phyloP scores from a whole-genome alignment of 2,888 invertebrate species.

The Tipula lateralis region DNA sequence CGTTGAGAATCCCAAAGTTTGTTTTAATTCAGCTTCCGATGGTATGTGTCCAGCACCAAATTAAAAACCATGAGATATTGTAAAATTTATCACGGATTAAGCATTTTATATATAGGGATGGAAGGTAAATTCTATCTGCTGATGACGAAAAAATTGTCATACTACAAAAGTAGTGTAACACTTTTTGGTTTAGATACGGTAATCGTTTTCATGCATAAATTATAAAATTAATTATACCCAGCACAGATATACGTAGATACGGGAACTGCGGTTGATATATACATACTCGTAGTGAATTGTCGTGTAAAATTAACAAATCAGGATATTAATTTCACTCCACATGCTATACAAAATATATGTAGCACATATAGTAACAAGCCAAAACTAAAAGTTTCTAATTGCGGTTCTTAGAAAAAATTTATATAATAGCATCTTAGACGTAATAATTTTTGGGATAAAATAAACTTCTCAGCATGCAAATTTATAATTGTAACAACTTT shows the following conservation, averaged over 20 bases:
- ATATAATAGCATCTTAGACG: not conserved
- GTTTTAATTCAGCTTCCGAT: not conserved
- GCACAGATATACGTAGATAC: not conserved
- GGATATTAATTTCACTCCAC: not conserved
- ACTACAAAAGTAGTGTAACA: not conserved
- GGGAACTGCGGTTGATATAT: not conserved
- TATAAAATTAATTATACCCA: not conserved
- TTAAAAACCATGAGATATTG: no score
- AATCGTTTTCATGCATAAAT: not conserved
- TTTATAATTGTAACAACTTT: not conserved
- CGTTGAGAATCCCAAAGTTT: not conserved
- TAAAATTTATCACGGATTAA: not conserved
- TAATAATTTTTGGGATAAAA: not conserved
- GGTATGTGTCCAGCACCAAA: not conserved
- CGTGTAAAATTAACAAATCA: not conserved
- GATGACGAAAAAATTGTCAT: no score
- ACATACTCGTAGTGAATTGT: not conserved
- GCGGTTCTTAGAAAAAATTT: conserved; percentile 4
- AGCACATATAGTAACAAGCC: not conserved
- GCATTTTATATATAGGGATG: not conserved
- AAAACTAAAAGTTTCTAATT: not conserved
- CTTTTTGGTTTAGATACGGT: not conserved
- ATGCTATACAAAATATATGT: not conserved
- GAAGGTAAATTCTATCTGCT: not conserved
- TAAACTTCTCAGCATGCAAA: not conserved